These are phyloP conservation scores for Petrocephalus microphthalmus DNA, from an alignment of 2,113 vertebrate species.

Conservation along the genomic window DNA sequence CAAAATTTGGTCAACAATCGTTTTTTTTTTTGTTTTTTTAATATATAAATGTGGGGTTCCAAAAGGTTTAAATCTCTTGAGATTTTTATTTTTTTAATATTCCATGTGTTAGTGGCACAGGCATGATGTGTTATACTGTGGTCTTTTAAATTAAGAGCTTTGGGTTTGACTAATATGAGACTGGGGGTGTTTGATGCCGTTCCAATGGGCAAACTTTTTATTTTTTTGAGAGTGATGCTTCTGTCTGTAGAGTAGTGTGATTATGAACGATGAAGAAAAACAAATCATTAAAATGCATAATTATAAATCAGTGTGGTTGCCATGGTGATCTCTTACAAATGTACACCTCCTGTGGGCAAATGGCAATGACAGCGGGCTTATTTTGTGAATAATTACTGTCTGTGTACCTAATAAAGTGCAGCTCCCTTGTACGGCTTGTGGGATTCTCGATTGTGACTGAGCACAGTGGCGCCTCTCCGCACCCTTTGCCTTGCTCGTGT, in stretches of 20 bases:
- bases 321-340: constrained; percentile 74
- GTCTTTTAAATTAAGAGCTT: constrained; percentile 51
- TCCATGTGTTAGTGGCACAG: constrained; percentile 61
- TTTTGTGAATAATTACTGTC: constrained; percentile 71
- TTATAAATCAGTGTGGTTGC: constrained; percentile 73
- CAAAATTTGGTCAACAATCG: constrained; percentile 53
- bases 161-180: constrained; percentile 14
- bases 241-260: constrained; percentile 69
- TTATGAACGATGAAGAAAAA: constrained; percentile 60
- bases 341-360: constrained; percentile 68
- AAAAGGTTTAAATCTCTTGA: constrained; percentile 44
- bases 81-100: constrained; percentile 47
- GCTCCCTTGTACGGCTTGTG: constrained; percentile 65
- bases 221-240: constrained; percentile 40
- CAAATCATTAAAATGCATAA: constrained; percentile 59
- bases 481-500: neutral
- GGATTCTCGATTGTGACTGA: constrained; percentile 31
- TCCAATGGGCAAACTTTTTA: constrained; percentile 27
- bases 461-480: neutral
- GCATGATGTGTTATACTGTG: constrained; percentile 74
- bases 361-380: constrained; percentile 56
- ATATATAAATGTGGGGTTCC: constrained; percentile 38
- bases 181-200: constrained; percentile 24
- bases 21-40: constrained; percentile 64
- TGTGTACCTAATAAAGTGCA: constrained; percentile 75